Evolutionary conservation across 2,888 invertebrate genomes (phyloP), one percentile per base, ranked within the genome.

Genomic region (Drosophila borborema): DNA sequence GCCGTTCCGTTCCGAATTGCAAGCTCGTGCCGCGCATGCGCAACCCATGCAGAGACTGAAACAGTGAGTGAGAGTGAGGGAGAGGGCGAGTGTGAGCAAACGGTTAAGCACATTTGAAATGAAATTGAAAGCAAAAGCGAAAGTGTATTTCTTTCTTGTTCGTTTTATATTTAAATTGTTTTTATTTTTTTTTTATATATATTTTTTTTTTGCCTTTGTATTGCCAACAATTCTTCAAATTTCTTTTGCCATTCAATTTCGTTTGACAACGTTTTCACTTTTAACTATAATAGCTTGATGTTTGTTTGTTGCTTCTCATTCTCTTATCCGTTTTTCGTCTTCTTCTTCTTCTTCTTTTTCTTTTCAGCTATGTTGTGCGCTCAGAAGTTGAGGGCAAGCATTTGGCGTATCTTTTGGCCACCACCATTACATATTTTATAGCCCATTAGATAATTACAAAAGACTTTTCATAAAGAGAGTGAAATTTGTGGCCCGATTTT

Each of bases 41-140:
- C 78, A 75, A 77, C 73, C 73, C 9, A 38, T 34, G 14, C 4
- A 38, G 18, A 68, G 28, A 55, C 48, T 0, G 46, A 14, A 9
- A 31, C 14, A 5, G 64, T 61, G 55, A 16, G 10, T n/a, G 18
- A 5, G 64, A 59, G 59, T 12, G 58, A 16, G 23, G 14, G 28
- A 16, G 28, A 31, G 48, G 16, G n/a, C 20, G 28, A 28, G 28
- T 5, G 5, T 6, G 20, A 45, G 45, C 34, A 65, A 69, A 74
- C 72, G 63, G 62, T 55, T 58, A 82, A 69, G 69, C 70, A 74
- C 80, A 76, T 79, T 85, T 86, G 70, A 89, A 86, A 86, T 83
- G 87, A 89, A 86, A 89, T 89, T 89, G 89, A 86, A 86, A 86
- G 84, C 89, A 83, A 83, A 89, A 86, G 84, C 89, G 85, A 86